Evolutionary conservation across 2,113 vertebrate genomes (phyloP).

Genomic region (Sylvietta virens): DNA sequence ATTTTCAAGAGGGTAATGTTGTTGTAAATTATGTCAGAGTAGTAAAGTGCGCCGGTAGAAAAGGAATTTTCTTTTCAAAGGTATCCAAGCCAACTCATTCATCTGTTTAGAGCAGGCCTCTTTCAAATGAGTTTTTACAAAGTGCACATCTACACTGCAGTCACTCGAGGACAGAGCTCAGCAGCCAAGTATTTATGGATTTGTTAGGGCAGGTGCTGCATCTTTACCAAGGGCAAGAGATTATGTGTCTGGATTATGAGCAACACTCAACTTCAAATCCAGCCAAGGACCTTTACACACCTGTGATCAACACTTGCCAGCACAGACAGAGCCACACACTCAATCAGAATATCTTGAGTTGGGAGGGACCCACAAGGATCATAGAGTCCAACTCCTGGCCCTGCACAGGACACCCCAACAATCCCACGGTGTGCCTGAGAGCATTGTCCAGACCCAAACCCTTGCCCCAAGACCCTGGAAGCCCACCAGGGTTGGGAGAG

Average conservation of each 20-base stretch:
- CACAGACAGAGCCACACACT: not conserved
- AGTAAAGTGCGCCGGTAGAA: not conserved
- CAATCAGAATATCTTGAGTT: not conserved
- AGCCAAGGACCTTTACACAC: not conserved
- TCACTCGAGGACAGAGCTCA: slow-evolving; percentile 2
- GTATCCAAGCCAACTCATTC: not conserved
- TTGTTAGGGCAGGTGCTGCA: not conserved
- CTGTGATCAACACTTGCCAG: not conserved
- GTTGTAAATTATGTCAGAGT: not conserved
- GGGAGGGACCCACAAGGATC: not conserved
- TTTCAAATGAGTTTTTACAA: not conserved
- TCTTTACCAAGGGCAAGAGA: slow-evolving; percentile 2
- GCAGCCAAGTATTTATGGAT: slow-evolving; percentile 32
- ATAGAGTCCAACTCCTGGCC: not conserved
- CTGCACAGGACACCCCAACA: not conserved
- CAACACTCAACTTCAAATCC: not conserved
- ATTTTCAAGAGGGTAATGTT: not conserved
- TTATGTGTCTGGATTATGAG: not conserved
- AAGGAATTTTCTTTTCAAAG: not conserved
- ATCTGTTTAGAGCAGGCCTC: not conserved
- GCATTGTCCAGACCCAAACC: not conserved
- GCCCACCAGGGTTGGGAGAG: not conserved
- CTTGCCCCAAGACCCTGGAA: not conserved
- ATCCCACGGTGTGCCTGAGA: not conserved
- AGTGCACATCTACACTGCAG: not conserved